These are phyloP conservation scores for Rhadinocentrus ornatus DNA, from an alignment of 2,797 vertebrate genomes.

Conservation along the genomic window DNA sequence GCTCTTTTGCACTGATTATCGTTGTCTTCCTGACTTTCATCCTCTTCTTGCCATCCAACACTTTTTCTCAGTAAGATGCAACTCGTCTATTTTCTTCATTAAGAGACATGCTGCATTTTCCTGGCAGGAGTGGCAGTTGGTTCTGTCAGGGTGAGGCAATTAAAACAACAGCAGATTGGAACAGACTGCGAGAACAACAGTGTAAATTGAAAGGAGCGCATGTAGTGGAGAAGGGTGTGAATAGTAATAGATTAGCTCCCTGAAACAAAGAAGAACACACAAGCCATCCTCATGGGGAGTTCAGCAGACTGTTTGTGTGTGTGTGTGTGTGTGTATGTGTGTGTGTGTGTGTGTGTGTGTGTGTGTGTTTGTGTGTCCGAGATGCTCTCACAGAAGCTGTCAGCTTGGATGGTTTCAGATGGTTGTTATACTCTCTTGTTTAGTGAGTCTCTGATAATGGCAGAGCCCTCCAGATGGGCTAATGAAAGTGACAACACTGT, in stretches of 20 bases:
- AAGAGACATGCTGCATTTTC: slow-evolving; percentile 72
- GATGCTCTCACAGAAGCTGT: slow-evolving; percentile 53
- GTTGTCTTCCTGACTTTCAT: slow-evolving; percentile 21
- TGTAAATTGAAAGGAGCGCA: slow-evolving; percentile 76
- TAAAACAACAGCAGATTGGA: slow-evolving; percentile 83
- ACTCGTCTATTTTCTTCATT: slow-evolving; percentile 78
- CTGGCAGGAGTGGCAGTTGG: slow-evolving; percentile 75
- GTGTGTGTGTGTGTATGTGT: slow-evolving; percentile 38
- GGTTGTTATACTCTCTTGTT: slow-evolving; percentile 40
- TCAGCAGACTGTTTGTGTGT: slow-evolving; percentile 40
- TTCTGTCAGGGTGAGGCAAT: slow-evolving; percentile 78
- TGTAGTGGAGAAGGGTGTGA: slow-evolving; percentile 69
- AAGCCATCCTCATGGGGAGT: slow-evolving; percentile 43
- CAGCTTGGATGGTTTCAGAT: slow-evolving; percentile 51
- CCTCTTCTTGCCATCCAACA: slow-evolving; percentile 29
- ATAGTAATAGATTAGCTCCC: slow-evolving; percentile 76
- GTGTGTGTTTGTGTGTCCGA: slow-evolving; percentile 40
- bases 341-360: slow-evolving; percentile 40
- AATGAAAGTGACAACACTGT: slow-evolving; percentile 51
- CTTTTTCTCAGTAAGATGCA: slow-evolving; percentile 60
- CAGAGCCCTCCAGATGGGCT: slow-evolving; percentile 44
- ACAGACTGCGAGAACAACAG: slow-evolving; percentile 78
- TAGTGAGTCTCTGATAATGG: slow-evolving; percentile 51
- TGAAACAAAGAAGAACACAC: slow-evolving; percentile 61
- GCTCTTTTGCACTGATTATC: background rate